Conservation (phyloP, 1,140 invertebrate genomes). For the Nebria ingens region DNA sequence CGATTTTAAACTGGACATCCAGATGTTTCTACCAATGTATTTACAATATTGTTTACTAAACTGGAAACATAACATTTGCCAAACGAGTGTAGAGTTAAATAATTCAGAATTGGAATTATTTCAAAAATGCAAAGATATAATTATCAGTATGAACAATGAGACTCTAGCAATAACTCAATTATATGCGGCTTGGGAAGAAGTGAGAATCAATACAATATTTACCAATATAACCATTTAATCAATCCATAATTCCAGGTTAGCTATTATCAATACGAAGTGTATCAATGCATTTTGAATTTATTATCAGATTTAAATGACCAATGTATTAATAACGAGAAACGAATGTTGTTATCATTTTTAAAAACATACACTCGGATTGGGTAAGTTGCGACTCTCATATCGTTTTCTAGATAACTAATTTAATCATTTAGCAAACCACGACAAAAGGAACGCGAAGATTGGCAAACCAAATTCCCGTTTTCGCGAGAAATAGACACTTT, state of each 20-base stretch:
- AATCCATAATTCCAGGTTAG: conserved; percentile 25
- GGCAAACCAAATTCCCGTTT: conserved; percentile 23
- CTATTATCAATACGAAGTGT: conserved; percentile 31
- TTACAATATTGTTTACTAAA: conserved; percentile 21
- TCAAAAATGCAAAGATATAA: conserved; percentile 17
- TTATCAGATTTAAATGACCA: conserved; percentile 5
- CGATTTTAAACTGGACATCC: conserved; percentile 23
- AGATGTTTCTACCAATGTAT: conserved; percentile 20
- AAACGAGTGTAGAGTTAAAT: conserved; percentile 9
- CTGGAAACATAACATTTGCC: conserved; percentile 24
- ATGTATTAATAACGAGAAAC: conserved; percentile 10
- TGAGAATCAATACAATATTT: conserved; percentile 10
- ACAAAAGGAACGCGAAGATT: conserved; percentile 24
- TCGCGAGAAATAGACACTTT: conserved; percentile 22
- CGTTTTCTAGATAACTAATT: too few relatives aligned
- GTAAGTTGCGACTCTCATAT: background rate
- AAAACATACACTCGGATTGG: conserved; percentile 21
- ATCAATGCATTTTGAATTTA: conserved; percentile 21
- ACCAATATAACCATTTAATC: background rate
- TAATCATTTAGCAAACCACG: conserved; percentile 18
- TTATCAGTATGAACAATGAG: conserved; percentile 17
- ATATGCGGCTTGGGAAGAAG: conserved; percentile 17
- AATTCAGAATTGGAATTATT: conserved; percentile 17
- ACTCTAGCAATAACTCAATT: conserved; percentile 12
- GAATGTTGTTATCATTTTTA: conserved; percentile 21